Conservation (phyloP, 2,888 invertebrate species). For the Chrysolina haemoptera region DNA sequence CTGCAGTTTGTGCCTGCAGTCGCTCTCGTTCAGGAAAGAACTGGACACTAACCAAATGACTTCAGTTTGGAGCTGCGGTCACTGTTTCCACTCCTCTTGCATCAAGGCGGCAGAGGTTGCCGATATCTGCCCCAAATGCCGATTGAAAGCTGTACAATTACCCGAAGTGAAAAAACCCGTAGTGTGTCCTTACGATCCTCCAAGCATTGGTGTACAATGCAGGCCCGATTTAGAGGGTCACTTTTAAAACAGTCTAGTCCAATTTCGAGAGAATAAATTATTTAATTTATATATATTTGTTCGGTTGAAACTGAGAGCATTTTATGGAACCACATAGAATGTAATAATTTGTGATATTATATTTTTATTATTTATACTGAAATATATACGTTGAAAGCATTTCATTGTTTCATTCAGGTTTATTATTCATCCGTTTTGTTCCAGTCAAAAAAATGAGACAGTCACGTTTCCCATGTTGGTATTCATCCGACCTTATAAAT, state of each 20-base stretch:
- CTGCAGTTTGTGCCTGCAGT: slow-evolving; percentile 65
- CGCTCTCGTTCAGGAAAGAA: slow-evolving; percentile 56
- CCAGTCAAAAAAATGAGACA: too few species aligned
- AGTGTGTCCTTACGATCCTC: slow-evolving; percentile 35
- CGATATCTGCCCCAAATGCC: slow-evolving; percentile 64
- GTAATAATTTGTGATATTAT: slow-evolving; percentile 30
- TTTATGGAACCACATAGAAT: slow-evolving; percentile 18
- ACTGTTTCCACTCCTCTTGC: slow-evolving; percentile 64
- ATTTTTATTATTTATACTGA: slow-evolving; percentile 33
- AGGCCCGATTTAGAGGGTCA: slow-evolving; percentile 68
- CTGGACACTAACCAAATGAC: slow-evolving; percentile 57
- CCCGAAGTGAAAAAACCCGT: slow-evolving; percentile 51
- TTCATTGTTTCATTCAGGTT: not conserved
- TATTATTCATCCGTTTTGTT: not conserved
- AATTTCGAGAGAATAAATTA: slow-evolving; percentile 1
- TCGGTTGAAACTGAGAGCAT: slow-evolving; percentile 24
- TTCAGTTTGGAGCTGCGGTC: slow-evolving; percentile 67
- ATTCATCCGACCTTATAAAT: too few species aligned
- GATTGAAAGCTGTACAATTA: slow-evolving; percentile 56
- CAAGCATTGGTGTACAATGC: slow-evolving; percentile 49
- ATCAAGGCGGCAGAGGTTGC: slow-evolving; percentile 56
- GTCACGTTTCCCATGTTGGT: too few species aligned
- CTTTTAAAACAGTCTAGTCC: slow-evolving; percentile 56
- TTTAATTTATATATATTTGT: slow-evolving; percentile 21
- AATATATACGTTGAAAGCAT: slow-evolving; percentile 21